These are phyloP conservation scores for Leucoptera coffeella DNA, from an alignment of 2,888 invertebrate genomes.

Conservation along the genomic window DNA sequence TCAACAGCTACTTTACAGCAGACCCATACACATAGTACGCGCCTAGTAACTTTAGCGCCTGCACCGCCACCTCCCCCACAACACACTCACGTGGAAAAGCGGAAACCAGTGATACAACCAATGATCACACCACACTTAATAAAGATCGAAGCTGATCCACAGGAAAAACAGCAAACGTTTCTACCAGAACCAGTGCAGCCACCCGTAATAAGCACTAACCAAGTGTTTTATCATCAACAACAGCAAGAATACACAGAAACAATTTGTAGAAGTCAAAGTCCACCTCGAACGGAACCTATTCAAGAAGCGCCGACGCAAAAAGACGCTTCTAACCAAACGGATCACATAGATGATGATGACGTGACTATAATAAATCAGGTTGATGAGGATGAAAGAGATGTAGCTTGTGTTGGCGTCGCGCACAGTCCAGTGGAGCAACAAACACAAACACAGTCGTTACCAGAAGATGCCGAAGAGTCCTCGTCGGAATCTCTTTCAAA, in stretches of 20 bases:
- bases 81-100: conserved; percentile 25
- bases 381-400: conserved; percentile 36
- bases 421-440: conserved; percentile 31
- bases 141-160: conserved; percentile 65
- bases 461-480: conserved; percentile 34
- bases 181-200: conserved; percentile 44
- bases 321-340: conserved; percentile 81
- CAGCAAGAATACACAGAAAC: conserved; percentile 42
- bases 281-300: conserved; percentile 41
- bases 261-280: conserved; percentile 47
- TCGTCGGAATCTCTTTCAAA: conserved; percentile 25
- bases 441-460: conserved; percentile 12
- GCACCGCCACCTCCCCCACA: conserved; percentile 40
- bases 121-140: conserved; percentile 51
- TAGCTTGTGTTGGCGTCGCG: conserved; percentile 42
- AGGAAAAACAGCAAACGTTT: conserved; percentile 32
- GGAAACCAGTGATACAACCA: conserved; percentile 44
- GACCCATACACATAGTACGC: conserved; percentile 62
- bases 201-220: conserved; percentile 47
- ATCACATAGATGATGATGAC: conserved; percentile 67
- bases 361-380: conserved; percentile 48
- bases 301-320: conserved; percentile 60
- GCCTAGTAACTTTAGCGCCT: conserved; percentile 60
- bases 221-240: conserved; percentile 46
- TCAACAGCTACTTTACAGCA: conserved; percentile 61